Evolutionary conservation across 2,888 invertebrate genomes (phyloP).

Genomic region (Megamerina dolium): DNA sequence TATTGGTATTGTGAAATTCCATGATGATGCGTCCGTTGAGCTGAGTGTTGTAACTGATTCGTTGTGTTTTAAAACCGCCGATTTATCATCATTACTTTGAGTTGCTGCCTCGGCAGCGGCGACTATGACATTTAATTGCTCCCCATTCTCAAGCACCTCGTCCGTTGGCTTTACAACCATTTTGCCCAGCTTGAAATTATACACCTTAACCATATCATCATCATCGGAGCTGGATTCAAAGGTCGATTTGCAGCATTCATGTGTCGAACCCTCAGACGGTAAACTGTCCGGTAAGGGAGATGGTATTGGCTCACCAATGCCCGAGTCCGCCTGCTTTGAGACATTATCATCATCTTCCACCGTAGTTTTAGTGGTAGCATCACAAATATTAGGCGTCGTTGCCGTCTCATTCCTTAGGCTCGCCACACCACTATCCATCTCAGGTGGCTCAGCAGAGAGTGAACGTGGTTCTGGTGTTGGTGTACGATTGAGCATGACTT

Average conservation of each 20-base stretch:
- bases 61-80: slow-evolving; percentile 5
- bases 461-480: slow-evolving; percentile 40
- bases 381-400: not conserved
- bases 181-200: slow-evolving; percentile 46
- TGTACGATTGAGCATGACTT: slow-evolving; percentile 42
- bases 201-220: slow-evolving; percentile 45
- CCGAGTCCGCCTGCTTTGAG: slow-evolving; percentile 44
- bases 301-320: slow-evolving; percentile 40
- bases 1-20: slow-evolving; percentile 44
- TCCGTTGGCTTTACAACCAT: slow-evolving; percentile 31
- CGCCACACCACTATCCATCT: slow-evolving; percentile 8
- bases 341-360: slow-evolving; percentile 33
- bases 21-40: slow-evolving; percentile 29
- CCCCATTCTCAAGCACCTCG: slow-evolving; percentile 25
- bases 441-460: slow-evolving; percentile 25
- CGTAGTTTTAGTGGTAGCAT: slow-evolving; percentile 3
- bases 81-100: slow-evolving; percentile 8
- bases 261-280: slow-evolving; percentile 22
- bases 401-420: slow-evolving; percentile 12
- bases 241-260: slow-evolving; percentile 28
- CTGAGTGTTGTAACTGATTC: slow-evolving; percentile 11
- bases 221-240: slow-evolving; percentile 48
- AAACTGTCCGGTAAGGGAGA: slow-evolving; percentile 34
- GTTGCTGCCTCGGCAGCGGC: slow-evolving; percentile 7
- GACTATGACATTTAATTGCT: slow-evolving; percentile 15